Evolutionary conservation across 2,888 invertebrate genomes (phyloP), one percentile per base, ranked within the genome.

Genomic region (Gymnosoma rotundatum): DNA sequence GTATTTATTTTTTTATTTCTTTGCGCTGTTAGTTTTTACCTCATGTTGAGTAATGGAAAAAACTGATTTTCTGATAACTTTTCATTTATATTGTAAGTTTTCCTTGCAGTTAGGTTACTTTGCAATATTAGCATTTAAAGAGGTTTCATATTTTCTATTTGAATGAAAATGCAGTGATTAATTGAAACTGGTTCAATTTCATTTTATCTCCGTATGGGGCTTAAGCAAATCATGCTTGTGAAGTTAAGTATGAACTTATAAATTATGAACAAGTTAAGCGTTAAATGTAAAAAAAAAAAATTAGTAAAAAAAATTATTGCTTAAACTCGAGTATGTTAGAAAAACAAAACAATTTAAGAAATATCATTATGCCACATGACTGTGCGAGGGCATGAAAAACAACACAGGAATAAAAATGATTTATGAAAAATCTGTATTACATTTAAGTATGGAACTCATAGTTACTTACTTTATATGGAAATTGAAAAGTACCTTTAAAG

Each of bases 11-110:
- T 56, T 42, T 21, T 4, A n/a, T 36, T 56, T 73, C 36, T 54
- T 64, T 45, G 63, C 42, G 60, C 75, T 69, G 70, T 76, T 66
- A 61, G 74, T 16, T 56, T 82, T 83, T 75, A 78, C 78, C 78
- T 83, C 78, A 78, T 83, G 75, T 79, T 52, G 83, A 42, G 73
- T 64, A 78, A 60, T 60, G 54, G 50, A 58, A 52, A 48, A 25
- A 20, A n/a, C 18, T 10, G 45, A 48, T 60, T 50, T 56, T 45
- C 36, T 20, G 20, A 78, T 72, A 38, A 56, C 70, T 58, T 50
- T 45, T 45, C 45, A 45, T 72, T 64, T 32, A 12, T 38, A 36
- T 56, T 20, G 21, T 25, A 56, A 42, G 16, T 56, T n/a, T 69
- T 16, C n/a, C 16, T 6, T 48, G 45, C 12, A 48, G 45, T 48